Conservation (phyloP, 2,113 vertebrate genomes). For the Lophius piscatorius region DNA sequence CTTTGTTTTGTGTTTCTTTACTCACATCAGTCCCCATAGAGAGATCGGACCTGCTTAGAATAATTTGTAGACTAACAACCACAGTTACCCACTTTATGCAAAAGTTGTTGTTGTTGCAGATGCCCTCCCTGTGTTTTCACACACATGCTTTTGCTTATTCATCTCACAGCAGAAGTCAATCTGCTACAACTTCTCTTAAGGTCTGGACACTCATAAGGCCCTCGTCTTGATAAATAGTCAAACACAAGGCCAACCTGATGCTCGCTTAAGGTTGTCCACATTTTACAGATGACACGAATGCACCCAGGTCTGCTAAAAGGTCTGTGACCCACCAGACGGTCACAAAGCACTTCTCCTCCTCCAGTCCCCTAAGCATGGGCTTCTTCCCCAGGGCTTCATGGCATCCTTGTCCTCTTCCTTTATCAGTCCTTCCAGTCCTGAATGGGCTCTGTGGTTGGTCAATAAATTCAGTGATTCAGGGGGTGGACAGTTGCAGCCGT, state of each 20-base stretch:
- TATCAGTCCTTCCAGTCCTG: conserved; percentile 70
- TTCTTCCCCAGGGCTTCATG: conserved; percentile 51
- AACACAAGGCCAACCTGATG: conserved; percentile 82
- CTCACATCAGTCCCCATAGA: conserved; percentile 6
- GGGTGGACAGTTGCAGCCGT: conserved; percentile 91
- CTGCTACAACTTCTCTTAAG: conserved; percentile 60
- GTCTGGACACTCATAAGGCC: conserved; percentile 83
- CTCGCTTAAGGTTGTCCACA: conserved; percentile 87
- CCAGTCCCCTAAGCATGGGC: conserved; percentile 60
- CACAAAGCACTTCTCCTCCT: conserved; percentile 85
- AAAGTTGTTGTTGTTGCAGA: background rate
- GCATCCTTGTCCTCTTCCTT: conserved; percentile 56
- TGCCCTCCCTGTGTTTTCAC: background rate
- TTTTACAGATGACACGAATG: conserved; percentile 90
- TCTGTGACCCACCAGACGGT: conserved; percentile 84
- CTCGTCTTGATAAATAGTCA: conserved; percentile 75
- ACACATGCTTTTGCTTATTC: conserved; percentile 5
- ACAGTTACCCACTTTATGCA: conserved; percentile 8
- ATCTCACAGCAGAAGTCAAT: conserved; percentile 3
- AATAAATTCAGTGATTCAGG: conserved; percentile 93
- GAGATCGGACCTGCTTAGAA: conserved; percentile 1
- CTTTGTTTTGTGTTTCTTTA: conserved; percentile 45
- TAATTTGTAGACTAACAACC: conserved; percentile 8
- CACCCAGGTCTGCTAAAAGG: conserved; percentile 85
- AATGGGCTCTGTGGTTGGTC: conserved; percentile 95